Conservation (phyloP, 2,888 invertebrate species). For the Parnassius smintheus region DNA sequence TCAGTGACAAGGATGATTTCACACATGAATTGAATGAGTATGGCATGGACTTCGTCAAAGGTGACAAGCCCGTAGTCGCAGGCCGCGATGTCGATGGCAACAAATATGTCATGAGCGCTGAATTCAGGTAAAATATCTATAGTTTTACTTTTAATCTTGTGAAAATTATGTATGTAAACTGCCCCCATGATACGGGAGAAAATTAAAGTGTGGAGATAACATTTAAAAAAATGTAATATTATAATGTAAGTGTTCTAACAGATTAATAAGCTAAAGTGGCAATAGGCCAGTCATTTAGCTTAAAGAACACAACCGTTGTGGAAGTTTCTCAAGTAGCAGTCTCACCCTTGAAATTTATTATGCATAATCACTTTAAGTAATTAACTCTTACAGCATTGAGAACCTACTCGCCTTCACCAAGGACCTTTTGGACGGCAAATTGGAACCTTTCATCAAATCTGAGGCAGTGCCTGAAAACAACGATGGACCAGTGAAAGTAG, state of each 20-base stretch:
- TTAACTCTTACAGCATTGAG: conserved; percentile 84
- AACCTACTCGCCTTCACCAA: conserved; percentile 91
- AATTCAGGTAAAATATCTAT: conserved; percentile 87
- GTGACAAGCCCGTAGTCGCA: conserved; percentile 94
- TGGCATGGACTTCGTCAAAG: conserved; percentile 92
- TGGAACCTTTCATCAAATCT: conserved; percentile 97
- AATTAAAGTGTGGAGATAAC: no score
- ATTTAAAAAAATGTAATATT: no score
- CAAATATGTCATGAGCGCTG: conserved; percentile 94
- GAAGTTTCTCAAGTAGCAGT: no score
- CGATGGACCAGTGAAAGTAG: conserved; percentile 91
- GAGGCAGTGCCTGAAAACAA: conserved; percentile 94
- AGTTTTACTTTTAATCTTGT: no score
- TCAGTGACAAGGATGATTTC: conserved; percentile 96
- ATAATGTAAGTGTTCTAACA: no score
- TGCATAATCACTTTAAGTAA: conserved; percentile 18
- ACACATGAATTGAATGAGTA: conserved; percentile 96
- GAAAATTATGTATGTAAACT: no score
- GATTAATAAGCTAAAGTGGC: no score
- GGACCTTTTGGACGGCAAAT: conserved; percentile 88
- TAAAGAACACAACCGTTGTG: no score
- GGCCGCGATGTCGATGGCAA: conserved; percentile 91
- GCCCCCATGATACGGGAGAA: no score
- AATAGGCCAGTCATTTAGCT: no score
- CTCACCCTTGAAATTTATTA: conserved; percentile 33